Evolutionary conservation across 2,888 invertebrate genomes (phyloP), one percentile per base, ranked within the genome.

Genomic region (Andrena trimmerana): DNA sequence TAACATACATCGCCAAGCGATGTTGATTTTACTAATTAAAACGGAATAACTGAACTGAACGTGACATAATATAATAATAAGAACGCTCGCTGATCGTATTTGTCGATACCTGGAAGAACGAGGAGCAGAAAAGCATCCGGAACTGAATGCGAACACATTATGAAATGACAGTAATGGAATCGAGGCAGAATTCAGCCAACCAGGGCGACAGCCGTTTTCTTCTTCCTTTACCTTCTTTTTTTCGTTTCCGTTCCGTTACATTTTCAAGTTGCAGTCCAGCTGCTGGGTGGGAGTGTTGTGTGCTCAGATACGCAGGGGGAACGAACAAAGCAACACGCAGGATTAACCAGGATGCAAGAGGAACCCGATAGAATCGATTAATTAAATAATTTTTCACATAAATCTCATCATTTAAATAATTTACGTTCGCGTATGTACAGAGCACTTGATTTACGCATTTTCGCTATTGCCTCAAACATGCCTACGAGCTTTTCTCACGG

Each of bases 261-360:
- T 57, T 87, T 86, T 90, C 87, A 80, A 90, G 83, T 89, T 85
- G 93, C 93, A 94, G 93, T 91, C 94, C 94, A 94, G 94, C 94
- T 94, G 93, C 93, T 93, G 92, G 91, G 92, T 93, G 93, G 92
- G 70, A 90, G 90, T 10, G 42, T 42, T 88, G 76, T 78, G 72
- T 79, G 76, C 79, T 88, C 72, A 74, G 76, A 82, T 79, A 81
- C 72, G 81, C 77, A 81, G 72, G 80, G 78, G 54, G 60, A 79
- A 86, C 65, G 62, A 82, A 69, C 65, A 66, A 76, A 78, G 62
- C 66, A 65, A 78, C 60, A 78, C 68, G 42, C 68, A 57, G 54
- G 57, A 66, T 78, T 80, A 73, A 63, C 54, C 75, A 60, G 66
- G 81, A 65, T 72, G 66, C 76, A 62, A 52, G 63, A 76, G 76